Evolutionary conservation across 1,140 invertebrate species (phyloP), one percentile per base, ranked within the genome.

Genomic region (Rhagoletis pomonella): DNA sequence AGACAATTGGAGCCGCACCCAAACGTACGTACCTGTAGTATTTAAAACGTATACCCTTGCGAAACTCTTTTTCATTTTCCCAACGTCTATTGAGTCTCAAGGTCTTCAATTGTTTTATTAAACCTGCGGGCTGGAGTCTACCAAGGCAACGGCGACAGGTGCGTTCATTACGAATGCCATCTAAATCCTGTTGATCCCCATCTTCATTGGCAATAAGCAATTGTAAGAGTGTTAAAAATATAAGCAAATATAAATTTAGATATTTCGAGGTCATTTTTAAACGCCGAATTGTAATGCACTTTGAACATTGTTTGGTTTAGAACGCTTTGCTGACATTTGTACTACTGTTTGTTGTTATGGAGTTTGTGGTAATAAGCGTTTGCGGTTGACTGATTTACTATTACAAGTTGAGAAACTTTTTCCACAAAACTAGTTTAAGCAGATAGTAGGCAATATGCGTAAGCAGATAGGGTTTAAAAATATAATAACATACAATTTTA

Each of bases 21-120:
- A 85, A 29, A 17, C 19, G 1, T 59, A 87, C 81, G 7, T 69
- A 87, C 87, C 85, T 85, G 62, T 87, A 87, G 14, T 87, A 87
- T 29, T 85, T 85, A 59, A 87, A 87, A n/a, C 85, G 59, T 85
- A 87, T 50, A 42, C 50, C 60, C 19, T 87, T 87, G 17, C 85
- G 87, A 55, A 87, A 58, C 39, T 69, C 55, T 6, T 59, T 44
- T 44, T 87, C 69, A 73, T 39, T 87, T 29, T 81, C 73, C 73
- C 73, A 81, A 50, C 73, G 73, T 4, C 73, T 81, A 90, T 89
- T 91, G 90, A 91, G 90, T 55, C 47, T 81, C 73, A 81, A 81
- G 73, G 73, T 81, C 73, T 81, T 81, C 47, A 81, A 55, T 10
- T 81, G 73, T 81, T 81, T 81, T 19, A 81, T 81, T 4, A 81